Conservation (phyloP, 2,888 invertebrate genomes). For the Nebria salina region DNA sequence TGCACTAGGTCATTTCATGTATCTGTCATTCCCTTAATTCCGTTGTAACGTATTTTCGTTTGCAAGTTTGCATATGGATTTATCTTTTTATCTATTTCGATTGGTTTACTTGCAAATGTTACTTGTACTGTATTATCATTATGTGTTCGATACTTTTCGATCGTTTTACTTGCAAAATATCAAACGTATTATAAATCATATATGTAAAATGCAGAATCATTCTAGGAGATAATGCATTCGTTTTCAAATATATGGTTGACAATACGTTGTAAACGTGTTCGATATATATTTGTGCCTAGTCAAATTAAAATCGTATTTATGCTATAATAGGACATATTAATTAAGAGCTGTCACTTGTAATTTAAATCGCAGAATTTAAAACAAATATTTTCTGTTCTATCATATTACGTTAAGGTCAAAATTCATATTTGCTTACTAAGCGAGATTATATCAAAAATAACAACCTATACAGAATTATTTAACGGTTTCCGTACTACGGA, state of each 20-base stretch:
- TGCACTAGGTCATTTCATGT: conserved; percentile 27
- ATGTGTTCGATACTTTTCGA: background rate
- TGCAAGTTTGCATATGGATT: conserved; percentile 12
- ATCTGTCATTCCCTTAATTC: conserved; percentile 8
- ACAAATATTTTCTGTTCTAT: background rate
- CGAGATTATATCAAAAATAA: background rate
- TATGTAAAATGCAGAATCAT: background rate
- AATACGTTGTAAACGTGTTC: background rate
- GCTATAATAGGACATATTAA: background rate
- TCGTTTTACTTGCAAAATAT: background rate
- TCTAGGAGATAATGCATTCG: background rate
- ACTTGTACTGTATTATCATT: background rate
- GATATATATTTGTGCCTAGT: too few relatives aligned
- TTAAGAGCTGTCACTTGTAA: conserved; percentile 2
- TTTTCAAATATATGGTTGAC: background rate
- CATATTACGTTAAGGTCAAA: background rate
- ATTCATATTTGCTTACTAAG: background rate
- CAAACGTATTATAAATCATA: background rate
- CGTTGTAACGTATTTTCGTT: conserved; percentile 36
- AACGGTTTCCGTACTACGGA: background rate
- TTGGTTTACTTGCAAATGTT: background rate
- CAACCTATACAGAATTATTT: background rate
- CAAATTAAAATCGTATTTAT: too few relatives aligned
- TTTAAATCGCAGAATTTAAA: background rate
- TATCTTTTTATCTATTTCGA: conserved; percentile 12